Evolutionary conservation across 2,113 vertebrate species (phyloP).

Genomic region (Tragelaphus strepsiceros): DNA sequence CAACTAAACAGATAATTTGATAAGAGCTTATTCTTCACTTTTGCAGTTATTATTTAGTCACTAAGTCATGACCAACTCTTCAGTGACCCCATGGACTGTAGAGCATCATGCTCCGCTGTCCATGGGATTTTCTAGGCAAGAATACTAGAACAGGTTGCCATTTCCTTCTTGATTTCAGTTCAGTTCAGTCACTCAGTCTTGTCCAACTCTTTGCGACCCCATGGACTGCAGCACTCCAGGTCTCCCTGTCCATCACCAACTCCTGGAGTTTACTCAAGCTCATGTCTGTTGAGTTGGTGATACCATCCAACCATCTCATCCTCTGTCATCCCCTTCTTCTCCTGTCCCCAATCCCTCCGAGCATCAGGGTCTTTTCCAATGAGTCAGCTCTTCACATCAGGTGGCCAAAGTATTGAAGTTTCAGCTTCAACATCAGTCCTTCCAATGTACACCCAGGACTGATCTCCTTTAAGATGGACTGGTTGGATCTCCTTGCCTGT

Average conservation of each 20-base stretch:
- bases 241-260: background rate
- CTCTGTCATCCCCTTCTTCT: background rate
- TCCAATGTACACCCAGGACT: too few species aligned
- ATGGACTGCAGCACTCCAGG: background rate
- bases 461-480: too few species aligned
- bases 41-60: background rate
- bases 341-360: background rate
- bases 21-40: background rate
- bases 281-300: background rate
- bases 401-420: background rate
- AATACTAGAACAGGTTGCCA: background rate
- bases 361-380: background rate
- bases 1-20: background rate
- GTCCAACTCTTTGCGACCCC: background rate
- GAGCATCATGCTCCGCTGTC: accelerated
- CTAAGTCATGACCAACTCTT: background rate
- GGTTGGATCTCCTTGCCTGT: too few species aligned
- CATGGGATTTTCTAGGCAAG: background rate
- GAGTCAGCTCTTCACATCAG: background rate
- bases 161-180: background rate
- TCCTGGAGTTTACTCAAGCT: background rate
- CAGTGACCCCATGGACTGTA: background rate
- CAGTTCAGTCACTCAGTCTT: background rate
- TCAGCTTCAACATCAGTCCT: background rate
- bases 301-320: background rate